phyloP scores from a whole-genome alignment of 2,888 invertebrate genomes.

The Andrena flavipes region DNA sequence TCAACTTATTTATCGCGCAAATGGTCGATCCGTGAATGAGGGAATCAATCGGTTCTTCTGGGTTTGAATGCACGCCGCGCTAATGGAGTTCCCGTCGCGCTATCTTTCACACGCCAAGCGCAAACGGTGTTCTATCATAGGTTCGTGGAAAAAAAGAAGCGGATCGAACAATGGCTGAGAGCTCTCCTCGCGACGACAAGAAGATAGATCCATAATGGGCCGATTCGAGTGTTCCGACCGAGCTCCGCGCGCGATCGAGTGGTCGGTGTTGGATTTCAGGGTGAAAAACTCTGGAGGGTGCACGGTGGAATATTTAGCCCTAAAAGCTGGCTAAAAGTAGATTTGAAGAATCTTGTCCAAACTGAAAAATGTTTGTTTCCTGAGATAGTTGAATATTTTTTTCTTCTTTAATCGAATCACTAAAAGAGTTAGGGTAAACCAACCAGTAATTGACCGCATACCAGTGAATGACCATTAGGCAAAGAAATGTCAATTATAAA shows the following conservation, averaged over 20 bases:
- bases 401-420: no score
- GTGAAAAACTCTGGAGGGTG: conserved; percentile 14
- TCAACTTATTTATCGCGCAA: no score
- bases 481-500: no score
- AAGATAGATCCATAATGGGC: conserved; percentile 61
- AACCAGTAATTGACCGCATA: no score
- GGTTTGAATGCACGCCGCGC: not conserved
- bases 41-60: not conserved
- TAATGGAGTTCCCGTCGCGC: conserved; percentile 17
- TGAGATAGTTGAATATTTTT: no score
- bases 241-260: not conserved
- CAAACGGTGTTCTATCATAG: conserved; percentile 25
- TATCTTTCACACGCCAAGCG: conserved; percentile 44
- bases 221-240: conserved; percentile 49
- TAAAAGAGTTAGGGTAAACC: no score
- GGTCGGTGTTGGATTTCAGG: conserved; percentile 8
- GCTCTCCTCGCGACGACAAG: conserved; percentile 31
- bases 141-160: not conserved
- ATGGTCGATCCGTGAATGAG: not conserved
- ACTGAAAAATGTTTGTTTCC: no score
- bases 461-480: no score
- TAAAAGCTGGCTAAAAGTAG: no score
- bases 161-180: conserved; percentile 36
- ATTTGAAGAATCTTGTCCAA: no score
- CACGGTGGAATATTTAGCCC: no score